Evolutionary conservation across 2,113 vertebrate genomes (phyloP), one percentile per base, ranked within the genome.

Genomic region (Eidolon helvum): DNA sequence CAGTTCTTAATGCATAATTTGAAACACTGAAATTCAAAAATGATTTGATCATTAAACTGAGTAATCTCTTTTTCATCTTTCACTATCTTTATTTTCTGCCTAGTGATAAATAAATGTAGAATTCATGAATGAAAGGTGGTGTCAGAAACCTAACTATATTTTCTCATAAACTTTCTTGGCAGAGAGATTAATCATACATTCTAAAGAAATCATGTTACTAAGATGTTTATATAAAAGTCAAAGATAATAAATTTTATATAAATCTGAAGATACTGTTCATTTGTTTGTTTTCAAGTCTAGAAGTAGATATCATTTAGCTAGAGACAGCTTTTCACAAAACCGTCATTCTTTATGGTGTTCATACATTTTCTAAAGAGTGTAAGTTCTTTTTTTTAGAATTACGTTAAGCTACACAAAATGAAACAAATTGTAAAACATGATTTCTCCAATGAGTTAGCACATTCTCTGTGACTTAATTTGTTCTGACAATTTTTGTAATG

Each of bases 391-490:
- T 87, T 33, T 69, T 10, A 82, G 68, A 96, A 96, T 79, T 96
- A 63, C 22, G 95, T 48, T 71, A 96, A 98, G 95, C 59, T n/a
- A 55, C 69, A 94, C 40, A 53, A 97, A 98, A 97, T 92, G 24
- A 97, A 98, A 96, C 43, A 96, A 97, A 98, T 65, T 96, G 45
- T 98, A 96, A 96, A 98, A 97, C 87, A 96, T 5, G 0, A 97
- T 97, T 98, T 98, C 95, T 90, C 74, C 0, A 98, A 97, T 97
- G 98, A 98, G 98, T 98, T 96, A 97, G 92, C n/a, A 24, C 77
- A 91, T 98, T 98, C 90, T 94, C 61, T 94, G 38, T 96, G 89
- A 98, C 97, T 98, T 98, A 97, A 98, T 98, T 98, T 98, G 92
- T 94, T 71, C 94, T 96, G 96, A 95, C 91, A 97, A 95, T 95